Conservation (phyloP, 2,888 invertebrate species). For the Dascillus cervinus region DNA sequence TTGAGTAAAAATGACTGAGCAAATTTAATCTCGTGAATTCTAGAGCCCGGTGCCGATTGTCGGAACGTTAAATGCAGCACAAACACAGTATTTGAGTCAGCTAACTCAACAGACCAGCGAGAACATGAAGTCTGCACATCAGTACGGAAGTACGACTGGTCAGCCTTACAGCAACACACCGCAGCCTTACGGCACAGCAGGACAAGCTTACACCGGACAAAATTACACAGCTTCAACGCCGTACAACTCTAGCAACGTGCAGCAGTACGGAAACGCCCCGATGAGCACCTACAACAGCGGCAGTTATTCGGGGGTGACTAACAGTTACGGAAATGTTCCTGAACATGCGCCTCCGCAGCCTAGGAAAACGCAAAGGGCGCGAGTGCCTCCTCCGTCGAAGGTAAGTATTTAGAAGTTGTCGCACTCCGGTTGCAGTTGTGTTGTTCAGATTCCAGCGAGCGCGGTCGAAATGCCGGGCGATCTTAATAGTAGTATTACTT, state of each 20-base stretch:
- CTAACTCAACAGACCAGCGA: constrained; percentile 48
- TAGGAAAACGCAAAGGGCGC: constrained; percentile 59
- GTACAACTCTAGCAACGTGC: constrained; percentile 16
- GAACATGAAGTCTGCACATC: constrained; percentile 22
- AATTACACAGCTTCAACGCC: constrained; percentile 10
- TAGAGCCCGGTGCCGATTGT: constrained; percentile 40
- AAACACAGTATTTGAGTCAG: constrained; percentile 52
- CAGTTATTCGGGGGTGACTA: constrained; percentile 22
- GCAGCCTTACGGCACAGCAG: constrained; percentile 24
- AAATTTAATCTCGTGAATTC: constrained; percentile 1
- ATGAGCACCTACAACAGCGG: constrained; percentile 27
- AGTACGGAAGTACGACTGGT: constrained; percentile 21
- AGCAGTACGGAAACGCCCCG: constrained; percentile 25
- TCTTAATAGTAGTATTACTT: constrained; percentile 61
- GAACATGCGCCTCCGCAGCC: constrained; percentile 40
- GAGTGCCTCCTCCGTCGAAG: constrained; percentile 80
- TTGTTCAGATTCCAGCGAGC: constrained; percentile 73
- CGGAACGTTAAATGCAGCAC: constrained; percentile 48
- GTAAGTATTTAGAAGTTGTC: constrained; percentile 46
- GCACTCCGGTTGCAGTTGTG: constrained; percentile 6
- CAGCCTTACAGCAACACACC: constrained; percentile 14
- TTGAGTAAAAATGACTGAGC: not conserved
- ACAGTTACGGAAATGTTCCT: constrained; percentile 20
- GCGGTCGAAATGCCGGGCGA: constrained; percentile 98
- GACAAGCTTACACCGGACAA: constrained; percentile 11